Base-by-base conservation (phyloP, 2,888 invertebrate species). In the Frankliniella intonsa region DNA sequence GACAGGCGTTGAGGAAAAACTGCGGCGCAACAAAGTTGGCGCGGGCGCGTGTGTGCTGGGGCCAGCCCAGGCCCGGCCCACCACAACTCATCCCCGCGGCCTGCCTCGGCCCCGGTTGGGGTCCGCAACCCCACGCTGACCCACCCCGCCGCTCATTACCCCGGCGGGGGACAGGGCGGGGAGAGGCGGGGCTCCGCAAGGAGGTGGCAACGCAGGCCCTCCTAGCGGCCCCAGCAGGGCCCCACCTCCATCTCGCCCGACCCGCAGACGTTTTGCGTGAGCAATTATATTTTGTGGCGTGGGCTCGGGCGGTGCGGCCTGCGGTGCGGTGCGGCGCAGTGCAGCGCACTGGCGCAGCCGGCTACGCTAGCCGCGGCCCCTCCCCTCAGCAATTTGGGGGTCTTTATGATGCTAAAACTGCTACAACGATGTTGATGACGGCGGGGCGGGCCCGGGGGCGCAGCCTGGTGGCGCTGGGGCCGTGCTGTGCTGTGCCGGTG, bases 401-500 rank as follows among this genome's bases (percentile, higher is more conserved):
- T 76, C 69, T 25, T 76, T 76, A 76, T 76, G 69, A 76, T 76
- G 69, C 69, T 76, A 76, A 76, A 76, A 76, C 69, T 22, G 25
- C 25, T 12, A 76, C 9, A 25, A 25, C 25, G 69, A 22, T 76
- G 25, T 25, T 76, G 22, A 76, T 76, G 25, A 12, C 69, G 62
- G 14, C 62, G 62, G 14, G 14, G 14, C 11, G 62, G 17, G 14
- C 14, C 62, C 14, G 62, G 62, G 0, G 7, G 14, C 19, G 62
- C 14, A 2, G 38, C 38, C 38, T 38, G 38, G 3, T 38, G 38
- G 38, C 38, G 38, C 38, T 38, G 38, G 38, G 38, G 3, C 5
- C 3, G 38, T 2, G 38, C 38, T 38, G 38, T 38, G 38, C 38
- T 38, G 38, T 38, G 38, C 38, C 5, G 38, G n/a, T n/a, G n/a